Base-by-base conservation (phyloP, 2,113 vertebrate genomes). In the Monopterus albus region DNA sequence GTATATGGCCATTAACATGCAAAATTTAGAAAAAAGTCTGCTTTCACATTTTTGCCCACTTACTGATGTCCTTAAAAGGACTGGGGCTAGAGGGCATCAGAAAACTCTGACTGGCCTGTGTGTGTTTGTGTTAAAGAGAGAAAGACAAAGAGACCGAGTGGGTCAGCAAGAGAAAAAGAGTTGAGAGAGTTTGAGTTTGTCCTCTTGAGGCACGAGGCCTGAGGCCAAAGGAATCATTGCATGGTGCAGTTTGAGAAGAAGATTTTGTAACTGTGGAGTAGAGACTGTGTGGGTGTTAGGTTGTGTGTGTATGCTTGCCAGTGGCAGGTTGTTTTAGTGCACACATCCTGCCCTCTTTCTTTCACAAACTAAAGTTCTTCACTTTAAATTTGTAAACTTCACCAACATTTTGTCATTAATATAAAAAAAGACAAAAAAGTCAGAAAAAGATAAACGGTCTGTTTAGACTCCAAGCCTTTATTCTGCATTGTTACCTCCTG, bases 191-290 rank as follows among this genome's bases (percentile, higher is more conserved):
- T 72, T 61, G 45, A 58, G 58, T 61, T 72, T 71, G 39, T 70
- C 50, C 72, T 84, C 72, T 56, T 38, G 49, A 72, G 81, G 59
- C 61, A 14, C 12, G 36, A 49, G 76, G 72, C 83, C 76, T 21
- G 47, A 61, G 77, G 87, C 76, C 63, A 83, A 50, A 76, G 21
- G 68, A 82, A 76, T 81, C 64, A 58, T 28, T 29, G 82, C 78
- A 81, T 63, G 76, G 11, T 78, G 79, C 83, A 63, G 47, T 82
- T 66, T 83, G 25, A 70, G 45, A 39, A 58, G 63, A 74, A 53
- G 21, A 50, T 65, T 55, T 74, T 36, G 68, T 35, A 60, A 29
- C 40, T 40, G 55, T 31, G 43, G 67, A 75, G 59, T 53, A 47
- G 35, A 78, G 55, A 21, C 43, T 63, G 9, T 56, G 51, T 42